Evolutionary conservation across 1,140 invertebrate genomes (phyloP), one percentile per base, ranked within the genome.

Genomic region (Neotoxoptera formosana): DNA sequence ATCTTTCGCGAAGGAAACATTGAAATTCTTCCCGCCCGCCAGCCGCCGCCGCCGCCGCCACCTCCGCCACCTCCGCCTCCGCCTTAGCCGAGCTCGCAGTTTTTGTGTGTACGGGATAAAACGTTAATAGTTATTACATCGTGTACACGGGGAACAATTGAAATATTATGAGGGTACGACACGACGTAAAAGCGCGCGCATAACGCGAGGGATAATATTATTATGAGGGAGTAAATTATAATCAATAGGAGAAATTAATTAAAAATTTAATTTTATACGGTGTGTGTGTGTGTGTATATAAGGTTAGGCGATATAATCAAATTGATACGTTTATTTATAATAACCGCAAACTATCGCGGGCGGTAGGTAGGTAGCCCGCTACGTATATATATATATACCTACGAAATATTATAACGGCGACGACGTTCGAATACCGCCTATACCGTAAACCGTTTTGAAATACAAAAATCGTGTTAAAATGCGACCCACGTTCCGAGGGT

Each of bases 221-320:
- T 87, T 87, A 47, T 86, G n/a, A 17, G 47, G 88, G 53, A 89
- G 51, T 89, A 41, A 89, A 53, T 89, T 56, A 89, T 89, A 89
- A 89, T 89, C 88, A 56, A 89, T 89, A 89, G 51, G 20, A 41
- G 47, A 89, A 89, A 89, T 89, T 89, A 89, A 89, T 89, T 89
- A 89, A 89, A 89, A 89, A 56, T 56, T 89, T 53, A 89, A 89
- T 89, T 89, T 89, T 89, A 89, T 53, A 36, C 47, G 30, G 86
- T 20, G 51, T 3, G 48, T 51, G 48, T 51, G 48, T 53, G 51
- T n/a, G 47, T 48, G 6, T 41, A 48, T 87, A n/a, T 23, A 51
- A 56, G 8, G n/a, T n/a, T n/a, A n/a, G n/a, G 53, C 88, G 34
- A 23, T 53, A 87, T 87, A 87, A 87, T 87, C 30, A n/a, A 89